phyloP scores from a whole-genome alignment of 2,797 vertebrate genomes.

The Galago senegalensis region DNA sequence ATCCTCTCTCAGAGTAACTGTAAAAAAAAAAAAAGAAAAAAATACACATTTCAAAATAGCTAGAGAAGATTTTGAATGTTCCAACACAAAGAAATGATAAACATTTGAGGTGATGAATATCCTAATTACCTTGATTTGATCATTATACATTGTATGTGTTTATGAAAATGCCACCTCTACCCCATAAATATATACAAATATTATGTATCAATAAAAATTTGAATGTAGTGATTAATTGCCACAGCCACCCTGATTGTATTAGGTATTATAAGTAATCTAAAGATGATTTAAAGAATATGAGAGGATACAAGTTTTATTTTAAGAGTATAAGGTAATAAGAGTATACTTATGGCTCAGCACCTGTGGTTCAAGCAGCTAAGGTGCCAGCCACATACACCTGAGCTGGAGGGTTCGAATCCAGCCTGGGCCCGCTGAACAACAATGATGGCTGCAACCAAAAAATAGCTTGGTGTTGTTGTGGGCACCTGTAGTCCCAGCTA shows the following conservation, averaged over 20 bases:
- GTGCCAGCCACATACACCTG: too few relatives aligned
- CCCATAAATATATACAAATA: background rate
- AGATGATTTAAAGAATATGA: background rate
- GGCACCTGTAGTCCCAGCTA: too few relatives aligned
- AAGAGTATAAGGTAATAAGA: background rate
- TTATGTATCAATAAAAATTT: background rate
- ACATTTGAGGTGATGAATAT: background rate
- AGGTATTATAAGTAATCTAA: background rate
- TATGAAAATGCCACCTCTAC: background rate
- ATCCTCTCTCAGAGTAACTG: background rate
- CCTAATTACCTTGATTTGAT: background rate
- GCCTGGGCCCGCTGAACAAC: too few relatives aligned
- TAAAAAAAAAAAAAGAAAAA: background rate
- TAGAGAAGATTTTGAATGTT: background rate
- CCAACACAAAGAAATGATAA: background rate
- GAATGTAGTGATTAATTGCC: background rate
- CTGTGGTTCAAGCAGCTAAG: too few relatives aligned
- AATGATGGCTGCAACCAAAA: too few relatives aligned
- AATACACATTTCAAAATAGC: background rate
- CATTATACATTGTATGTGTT: background rate
- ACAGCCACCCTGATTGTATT: background rate
- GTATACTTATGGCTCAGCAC: too few relatives aligned
- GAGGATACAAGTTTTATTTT: background rate
- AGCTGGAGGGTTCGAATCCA: too few relatives aligned
- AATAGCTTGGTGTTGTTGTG: too few relatives aligned